These are phyloP conservation scores for Phaethornis superciliosus DNA, from an alignment of 2,113 vertebrate genomes.

Conservation along the genomic window DNA sequence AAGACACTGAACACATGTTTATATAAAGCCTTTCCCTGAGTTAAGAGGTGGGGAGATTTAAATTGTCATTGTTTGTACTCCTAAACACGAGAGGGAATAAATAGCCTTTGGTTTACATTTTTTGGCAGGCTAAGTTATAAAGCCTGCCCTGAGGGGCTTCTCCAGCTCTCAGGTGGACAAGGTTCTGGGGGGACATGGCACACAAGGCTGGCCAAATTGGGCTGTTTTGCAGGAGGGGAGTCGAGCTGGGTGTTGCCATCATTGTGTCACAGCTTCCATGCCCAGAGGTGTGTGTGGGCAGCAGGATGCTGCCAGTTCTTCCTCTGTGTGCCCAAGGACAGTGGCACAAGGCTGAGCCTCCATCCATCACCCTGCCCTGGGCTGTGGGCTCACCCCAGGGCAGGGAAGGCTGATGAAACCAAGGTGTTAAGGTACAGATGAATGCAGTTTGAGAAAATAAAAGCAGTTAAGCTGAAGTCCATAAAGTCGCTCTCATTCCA, in stretches of 20 bases:
- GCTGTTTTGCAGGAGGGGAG: neutral
- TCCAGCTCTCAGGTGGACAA: neutral
- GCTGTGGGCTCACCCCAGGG: neutral
- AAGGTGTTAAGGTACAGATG: neutral
- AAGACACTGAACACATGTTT: neutral
- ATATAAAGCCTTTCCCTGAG: neutral
- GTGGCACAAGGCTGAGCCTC: neutral
- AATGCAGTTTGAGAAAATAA: neutral
- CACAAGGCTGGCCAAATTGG: accelerated
- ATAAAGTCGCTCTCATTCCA: neutral
- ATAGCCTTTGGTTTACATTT: neutral
- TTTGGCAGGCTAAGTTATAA: neutral
- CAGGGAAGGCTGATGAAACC: neutral
- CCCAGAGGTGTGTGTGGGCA: accelerated
- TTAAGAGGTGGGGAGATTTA: neutral
- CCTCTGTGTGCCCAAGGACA: neutral
- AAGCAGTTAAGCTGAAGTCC: neutral
- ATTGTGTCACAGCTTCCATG: neutral
- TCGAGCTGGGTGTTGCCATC: neutral
- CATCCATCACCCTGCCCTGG: neutral
- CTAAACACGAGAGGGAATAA: conserved; percentile 5
- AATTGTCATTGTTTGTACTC: neutral
- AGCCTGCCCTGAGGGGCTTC: neutral
- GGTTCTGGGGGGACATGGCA: neutral
- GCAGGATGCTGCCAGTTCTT: neutral